Conservation (phyloP, 2,888 invertebrate genomes). For the Aricia artaxerxes region DNA sequence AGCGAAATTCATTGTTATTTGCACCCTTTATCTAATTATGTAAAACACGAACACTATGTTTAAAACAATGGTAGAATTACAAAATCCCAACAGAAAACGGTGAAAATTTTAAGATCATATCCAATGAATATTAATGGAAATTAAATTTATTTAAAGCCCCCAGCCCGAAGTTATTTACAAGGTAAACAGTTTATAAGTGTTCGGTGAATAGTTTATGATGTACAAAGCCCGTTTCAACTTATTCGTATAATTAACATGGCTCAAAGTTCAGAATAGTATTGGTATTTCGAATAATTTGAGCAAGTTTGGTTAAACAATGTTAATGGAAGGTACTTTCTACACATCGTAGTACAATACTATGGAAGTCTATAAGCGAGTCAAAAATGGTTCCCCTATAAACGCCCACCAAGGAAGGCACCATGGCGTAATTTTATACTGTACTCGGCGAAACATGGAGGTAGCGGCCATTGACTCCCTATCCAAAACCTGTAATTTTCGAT, state of each 20-base stretch:
- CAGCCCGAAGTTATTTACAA: slow-evolving; percentile 44
- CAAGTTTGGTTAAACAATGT: neutral
- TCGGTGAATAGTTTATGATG: slow-evolving; percentile 46
- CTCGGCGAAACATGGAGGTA: too few species aligned
- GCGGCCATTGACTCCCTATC: too few species aligned
- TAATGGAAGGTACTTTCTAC: neutral
- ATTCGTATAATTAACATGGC: slow-evolving; percentile 10
- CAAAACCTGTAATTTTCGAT: too few species aligned
- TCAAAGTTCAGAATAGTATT: slow-evolving; percentile 4
- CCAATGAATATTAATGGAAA: slow-evolving; percentile 62
- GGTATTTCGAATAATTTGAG: neutral
- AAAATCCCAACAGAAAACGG: slow-evolving; percentile 50
- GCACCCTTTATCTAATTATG: slow-evolving; percentile 65
- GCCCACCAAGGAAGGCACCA: too few species aligned
- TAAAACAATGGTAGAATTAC: slow-evolving; percentile 46
- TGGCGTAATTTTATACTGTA: too few species aligned
- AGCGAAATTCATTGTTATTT: slow-evolving; percentile 47
- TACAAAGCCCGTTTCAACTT: neutral
- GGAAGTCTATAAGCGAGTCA: too few species aligned
- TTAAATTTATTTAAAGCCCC: slow-evolving; percentile 53
- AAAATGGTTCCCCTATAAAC: too few species aligned
- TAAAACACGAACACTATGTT: slow-evolving; percentile 61
- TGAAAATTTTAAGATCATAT: slow-evolving; percentile 55
- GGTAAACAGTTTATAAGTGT: slow-evolving; percentile 44
- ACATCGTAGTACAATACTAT: neutral